Evolutionary conservation across 2,113 vertebrate species (phyloP).

Genomic region (Gymnorhina tibicen): DNA sequence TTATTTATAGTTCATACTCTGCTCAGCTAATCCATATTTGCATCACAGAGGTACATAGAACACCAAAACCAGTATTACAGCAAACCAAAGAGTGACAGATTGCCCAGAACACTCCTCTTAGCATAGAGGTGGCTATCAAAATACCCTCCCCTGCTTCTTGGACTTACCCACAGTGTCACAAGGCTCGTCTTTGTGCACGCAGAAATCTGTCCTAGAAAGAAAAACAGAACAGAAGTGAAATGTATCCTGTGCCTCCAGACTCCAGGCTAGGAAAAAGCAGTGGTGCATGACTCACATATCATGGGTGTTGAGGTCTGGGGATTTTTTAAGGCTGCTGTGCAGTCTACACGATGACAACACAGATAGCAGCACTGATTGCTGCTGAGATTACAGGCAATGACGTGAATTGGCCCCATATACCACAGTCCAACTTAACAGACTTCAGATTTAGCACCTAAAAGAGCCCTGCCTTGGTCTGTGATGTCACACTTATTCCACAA

Average conservation of each 20-base stretch:
- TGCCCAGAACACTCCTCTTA: background rate
- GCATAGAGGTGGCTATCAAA: background rate
- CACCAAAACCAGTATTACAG: background rate
- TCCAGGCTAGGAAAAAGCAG: background rate
- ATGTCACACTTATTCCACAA: background rate
- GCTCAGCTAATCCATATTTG: background rate
- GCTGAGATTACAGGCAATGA: background rate
- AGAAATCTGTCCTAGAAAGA: slow-evolving; percentile 94
- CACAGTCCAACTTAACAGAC: background rate
- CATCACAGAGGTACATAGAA: background rate
- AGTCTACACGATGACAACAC: background rate
- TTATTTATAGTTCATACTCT: background rate
- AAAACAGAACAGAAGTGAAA: slow-evolving; percentile 52
- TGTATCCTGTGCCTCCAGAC: background rate
- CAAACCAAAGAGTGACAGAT: background rate
- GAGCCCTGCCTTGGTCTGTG: background rate
- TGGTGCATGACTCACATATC: background rate
- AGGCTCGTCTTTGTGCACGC: slow-evolving; percentile 96
- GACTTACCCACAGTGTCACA: slow-evolving; percentile 98
- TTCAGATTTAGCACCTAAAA: background rate
- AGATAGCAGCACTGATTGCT: background rate
- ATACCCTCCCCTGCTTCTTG: background rate
- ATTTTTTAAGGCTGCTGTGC: background rate
- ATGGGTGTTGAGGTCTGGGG: background rate
- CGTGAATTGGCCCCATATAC: background rate